A percentile compares a stretch with the other conserved stretches of the same genome.
These are phyloP conservation scores for Trimorus sp. DNA, from an alignment of 2,888 invertebrate species.

Conservation along the genomic window DNA sequence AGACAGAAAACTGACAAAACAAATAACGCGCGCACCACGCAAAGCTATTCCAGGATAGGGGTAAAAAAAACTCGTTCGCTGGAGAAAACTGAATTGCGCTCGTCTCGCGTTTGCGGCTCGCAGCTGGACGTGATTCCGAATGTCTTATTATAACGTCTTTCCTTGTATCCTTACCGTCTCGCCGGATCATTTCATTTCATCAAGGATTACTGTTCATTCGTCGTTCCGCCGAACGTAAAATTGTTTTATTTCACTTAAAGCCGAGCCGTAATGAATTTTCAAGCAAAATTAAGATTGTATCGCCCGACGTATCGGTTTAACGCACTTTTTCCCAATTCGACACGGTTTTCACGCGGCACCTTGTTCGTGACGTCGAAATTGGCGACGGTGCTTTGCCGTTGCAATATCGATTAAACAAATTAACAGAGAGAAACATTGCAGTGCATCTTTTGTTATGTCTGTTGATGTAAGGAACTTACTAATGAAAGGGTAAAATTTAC, in stretches of 20 bases:
- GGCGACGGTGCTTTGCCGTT: no score
- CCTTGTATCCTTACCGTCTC: constrained; percentile 36
- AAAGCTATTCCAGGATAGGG: constrained; percentile 55
- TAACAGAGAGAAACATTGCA: no score
- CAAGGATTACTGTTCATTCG: constrained; percentile 49
- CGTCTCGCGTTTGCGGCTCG: constrained; percentile 33
- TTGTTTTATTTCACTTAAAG: constrained; percentile 38
- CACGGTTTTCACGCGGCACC: no score
- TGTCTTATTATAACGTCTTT: constrained; percentile 60
- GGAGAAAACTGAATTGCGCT: constrained; percentile 55
- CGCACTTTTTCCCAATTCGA: not conserved
- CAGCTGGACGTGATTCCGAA: constrained; percentile 59
- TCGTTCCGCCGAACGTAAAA: constrained; percentile 38
- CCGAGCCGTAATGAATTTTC: constrained; percentile 26
- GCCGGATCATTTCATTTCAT: constrained; percentile 57
- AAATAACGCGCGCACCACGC: constrained; percentile 55
- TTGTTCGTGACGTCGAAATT: no score
- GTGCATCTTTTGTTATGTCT: no score
- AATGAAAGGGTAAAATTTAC: no score
- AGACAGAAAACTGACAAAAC: constrained; percentile 61
- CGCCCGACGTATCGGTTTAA: constrained; percentile 11
- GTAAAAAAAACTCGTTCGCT: constrained; percentile 56
- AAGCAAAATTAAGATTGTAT: constrained; percentile 47
- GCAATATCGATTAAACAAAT: no score
- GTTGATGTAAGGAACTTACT: no score